phyloP scores from a whole-genome alignment of 2,113 vertebrate species.

The Triplophysa siluroides region DNA sequence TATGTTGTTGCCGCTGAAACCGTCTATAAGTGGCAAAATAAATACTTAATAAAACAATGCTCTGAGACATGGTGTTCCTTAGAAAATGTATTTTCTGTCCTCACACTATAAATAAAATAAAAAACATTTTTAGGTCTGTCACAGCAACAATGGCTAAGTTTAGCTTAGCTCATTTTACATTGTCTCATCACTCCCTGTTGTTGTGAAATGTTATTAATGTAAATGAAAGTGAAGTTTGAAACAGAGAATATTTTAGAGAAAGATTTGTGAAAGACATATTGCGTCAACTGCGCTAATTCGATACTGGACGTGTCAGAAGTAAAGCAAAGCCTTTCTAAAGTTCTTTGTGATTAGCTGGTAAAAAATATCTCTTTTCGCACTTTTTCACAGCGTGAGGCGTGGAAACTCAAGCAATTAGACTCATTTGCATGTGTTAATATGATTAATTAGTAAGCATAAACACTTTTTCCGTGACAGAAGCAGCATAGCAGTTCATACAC shows the following conservation, averaged over 20 bases:
- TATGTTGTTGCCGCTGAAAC: too few relatives aligned
- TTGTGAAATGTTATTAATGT: background rate
- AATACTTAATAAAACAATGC: too few relatives aligned
- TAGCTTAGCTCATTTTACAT: background rate
- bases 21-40: too few relatives aligned
- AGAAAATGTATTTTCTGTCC: background rate
- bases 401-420: constrained; percentile 75
- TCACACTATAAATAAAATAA: too few relatives aligned
- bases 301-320: background rate
- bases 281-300: background rate
- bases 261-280: background rate
- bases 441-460: constrained; percentile 82
- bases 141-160: background rate
- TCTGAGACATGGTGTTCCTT: too few relatives aligned
- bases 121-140: too few relatives aligned
- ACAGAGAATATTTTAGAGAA: background rate
- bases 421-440: constrained; percentile 84
- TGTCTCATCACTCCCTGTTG: too few relatives aligned
- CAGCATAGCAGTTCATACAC: constrained; percentile 73
- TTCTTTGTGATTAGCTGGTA: constrained; percentile 80
- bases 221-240: background rate
- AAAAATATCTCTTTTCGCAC: constrained; percentile 66
- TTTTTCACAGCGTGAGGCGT: constrained; percentile 68
- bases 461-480: constrained; percentile 76
- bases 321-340: background rate